Conservation (phyloP, 2,113 vertebrate species). For the Boulengeromyrus knoepffleri region DNA sequence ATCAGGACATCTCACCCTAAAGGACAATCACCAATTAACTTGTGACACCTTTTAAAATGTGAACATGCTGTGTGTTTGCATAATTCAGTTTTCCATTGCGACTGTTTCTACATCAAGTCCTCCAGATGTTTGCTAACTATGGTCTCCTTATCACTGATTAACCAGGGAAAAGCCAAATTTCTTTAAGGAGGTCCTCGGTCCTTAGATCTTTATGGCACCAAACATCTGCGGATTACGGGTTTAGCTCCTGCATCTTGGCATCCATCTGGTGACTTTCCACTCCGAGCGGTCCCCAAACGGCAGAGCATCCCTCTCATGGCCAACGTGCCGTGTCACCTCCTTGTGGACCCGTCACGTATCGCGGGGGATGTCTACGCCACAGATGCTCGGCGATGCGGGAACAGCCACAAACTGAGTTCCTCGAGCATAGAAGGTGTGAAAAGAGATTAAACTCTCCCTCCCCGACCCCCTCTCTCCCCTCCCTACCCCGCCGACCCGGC, state of each 20-base stretch:
- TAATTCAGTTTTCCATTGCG: background rate
- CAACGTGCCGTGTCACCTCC: background rate
- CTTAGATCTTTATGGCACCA: background rate
- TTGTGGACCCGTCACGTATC: background rate
- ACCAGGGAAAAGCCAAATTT: background rate
- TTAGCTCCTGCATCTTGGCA: background rate
- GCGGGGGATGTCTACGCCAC: background rate
- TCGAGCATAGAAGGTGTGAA: background rate
- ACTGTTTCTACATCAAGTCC: background rate
- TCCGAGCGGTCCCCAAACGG: background rate
- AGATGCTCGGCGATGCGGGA: background rate
- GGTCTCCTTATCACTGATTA: background rate
- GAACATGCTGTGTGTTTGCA: background rate
- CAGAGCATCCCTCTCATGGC: background rate
- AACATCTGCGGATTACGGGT: background rate
- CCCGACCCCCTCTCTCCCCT: background rate
- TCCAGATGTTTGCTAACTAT: background rate
- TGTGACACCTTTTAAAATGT: background rate
- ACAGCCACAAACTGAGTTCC: background rate
- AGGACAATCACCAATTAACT: constrained; percentile 4
- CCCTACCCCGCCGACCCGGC: background rate
- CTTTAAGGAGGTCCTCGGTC: background rate
- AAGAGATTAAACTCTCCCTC: constrained; percentile 8
- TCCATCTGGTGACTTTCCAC: background rate
- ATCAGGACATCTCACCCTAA: constrained; percentile 12